Base-by-base conservation (phyloP, 2,888 invertebrate species). In the Nebria salina region DNA sequence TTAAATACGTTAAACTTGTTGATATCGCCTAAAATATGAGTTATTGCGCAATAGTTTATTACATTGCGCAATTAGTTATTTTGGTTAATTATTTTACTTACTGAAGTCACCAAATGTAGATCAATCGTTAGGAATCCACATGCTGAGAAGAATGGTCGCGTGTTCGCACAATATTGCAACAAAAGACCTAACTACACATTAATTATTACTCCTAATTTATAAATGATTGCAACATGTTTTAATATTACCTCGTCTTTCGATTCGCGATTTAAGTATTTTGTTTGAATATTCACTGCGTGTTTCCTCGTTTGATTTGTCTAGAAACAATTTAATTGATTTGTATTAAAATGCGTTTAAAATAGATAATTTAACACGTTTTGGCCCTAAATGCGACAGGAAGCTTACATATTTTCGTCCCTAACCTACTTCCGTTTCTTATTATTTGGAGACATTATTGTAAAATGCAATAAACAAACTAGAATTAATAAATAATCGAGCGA, bases 91-190 rank as follows among this genome's bases (percentile, higher is more conserved):
- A 34, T 74, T 43, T 41, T 5, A 74, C 75, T 80, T 70, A 80
- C 80, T 6, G 80, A 75, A 68, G 80, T 80, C n/a, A 80, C 75
- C 64, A 80, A 26, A 4, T 66, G 66, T 75, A 80, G 68, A 75
- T 80, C 75, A n/a, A 80, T 75, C 7, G 25, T 75, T 26, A 80
- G 68, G 25, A 80, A 80, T 54, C 80, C 80, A 20, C 66, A 70
- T 11, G 75, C 75, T 54, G 80, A 54, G 64, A 80, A 68, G 9
- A 54, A 26, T 4, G 25, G 54, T n/a, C 25, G 2, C n/a, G 25
- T 41, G 25, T 54, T 75, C n/a, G 68, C 41, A 25, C 25, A 20
- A 43, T 80, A 80, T 15, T 75, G 42, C 20, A 75, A 68, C 75
- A 80, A 68, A 25, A 75, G 4, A 26, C 25, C 20, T n/a, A 80